phyloP scores from a whole-genome alignment of 2,888 invertebrate genomes.

The Chorisops tibialis region DNA sequence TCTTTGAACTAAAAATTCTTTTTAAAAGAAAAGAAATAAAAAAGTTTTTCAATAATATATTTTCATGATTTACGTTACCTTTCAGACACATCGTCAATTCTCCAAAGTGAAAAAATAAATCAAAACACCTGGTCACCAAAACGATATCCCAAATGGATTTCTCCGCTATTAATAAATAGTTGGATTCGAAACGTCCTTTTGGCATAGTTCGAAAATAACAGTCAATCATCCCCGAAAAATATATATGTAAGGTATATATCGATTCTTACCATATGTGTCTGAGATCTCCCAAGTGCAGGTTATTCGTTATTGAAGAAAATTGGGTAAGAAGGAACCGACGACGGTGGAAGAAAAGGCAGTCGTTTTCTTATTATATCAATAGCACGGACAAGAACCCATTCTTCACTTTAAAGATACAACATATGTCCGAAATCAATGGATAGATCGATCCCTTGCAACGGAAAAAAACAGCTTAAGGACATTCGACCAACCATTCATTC shows the following conservation, averaged over 20 bases:
- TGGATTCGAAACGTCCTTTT: background rate
- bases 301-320: background rate
- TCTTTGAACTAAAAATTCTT: too few species aligned
- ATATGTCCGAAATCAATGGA: too few species aligned
- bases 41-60: too few species aligned
- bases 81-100: too few species aligned
- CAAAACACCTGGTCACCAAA: background rate
- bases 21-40: too few species aligned
- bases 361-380: conserved; percentile 1
- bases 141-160: background rate
- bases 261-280: background rate
- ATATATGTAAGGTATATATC: too few species aligned
- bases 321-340: background rate
- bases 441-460: too few species aligned
- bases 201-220: background rate
- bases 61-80: too few species aligned
- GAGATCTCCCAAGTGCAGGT: background rate
- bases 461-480: too few species aligned
- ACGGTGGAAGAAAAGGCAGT: background rate
- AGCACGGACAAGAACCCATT: background rate
- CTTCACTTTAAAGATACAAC: too few species aligned
- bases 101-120: conserved; percentile 2
- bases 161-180: conserved; percentile 8
- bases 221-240: background rate
- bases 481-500: background rate